phyloP scores from a whole-genome alignment of 2,113 vertebrate genomes.

The Oncorhynchus masou region DNA sequence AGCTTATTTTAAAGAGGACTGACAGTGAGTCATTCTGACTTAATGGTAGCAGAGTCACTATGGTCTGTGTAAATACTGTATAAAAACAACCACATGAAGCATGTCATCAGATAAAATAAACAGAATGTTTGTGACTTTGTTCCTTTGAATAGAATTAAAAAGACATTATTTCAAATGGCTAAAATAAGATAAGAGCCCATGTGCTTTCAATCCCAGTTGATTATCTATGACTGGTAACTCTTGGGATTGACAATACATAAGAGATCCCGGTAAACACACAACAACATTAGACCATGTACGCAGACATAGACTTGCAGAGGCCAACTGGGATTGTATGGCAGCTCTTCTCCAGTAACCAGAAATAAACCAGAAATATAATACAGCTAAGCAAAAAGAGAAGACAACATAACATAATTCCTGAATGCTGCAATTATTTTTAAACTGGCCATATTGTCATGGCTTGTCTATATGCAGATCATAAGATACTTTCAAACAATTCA shows the following conservation, averaged over 20 bases:
- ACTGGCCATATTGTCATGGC: neutral
- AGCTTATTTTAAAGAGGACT: conserved; percentile 65
- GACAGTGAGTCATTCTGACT: conserved; percentile 66
- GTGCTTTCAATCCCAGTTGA: neutral
- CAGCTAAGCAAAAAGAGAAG: neutral
- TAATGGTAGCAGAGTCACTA: conserved; percentile 51
- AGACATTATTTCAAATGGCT: neutral
- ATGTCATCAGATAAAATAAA: neutral
- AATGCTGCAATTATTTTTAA: neutral
- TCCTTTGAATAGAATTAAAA: neutral
- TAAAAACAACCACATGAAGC: neutral
- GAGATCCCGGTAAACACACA: conserved; percentile 77
- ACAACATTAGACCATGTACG: conserved; percentile 78
- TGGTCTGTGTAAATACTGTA: conserved; percentile 61
- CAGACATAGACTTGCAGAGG: conserved; percentile 74
- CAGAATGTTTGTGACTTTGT: neutral
- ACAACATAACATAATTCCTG: neutral
- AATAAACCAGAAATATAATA: neutral
- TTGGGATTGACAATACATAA: conserved; percentile 68
- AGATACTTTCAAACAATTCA: too few species aligned
- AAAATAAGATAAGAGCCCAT: neutral
- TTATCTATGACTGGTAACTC: neutral
- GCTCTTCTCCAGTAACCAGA: conserved; percentile 79
- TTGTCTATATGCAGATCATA: neutral
- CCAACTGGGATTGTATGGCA: conserved; percentile 69